Percentiles rank a stretch among this genome's conserved stretches.
Conservation (phyloP, 2,888 invertebrate genomes). For the Aelia acuminata region DNA sequence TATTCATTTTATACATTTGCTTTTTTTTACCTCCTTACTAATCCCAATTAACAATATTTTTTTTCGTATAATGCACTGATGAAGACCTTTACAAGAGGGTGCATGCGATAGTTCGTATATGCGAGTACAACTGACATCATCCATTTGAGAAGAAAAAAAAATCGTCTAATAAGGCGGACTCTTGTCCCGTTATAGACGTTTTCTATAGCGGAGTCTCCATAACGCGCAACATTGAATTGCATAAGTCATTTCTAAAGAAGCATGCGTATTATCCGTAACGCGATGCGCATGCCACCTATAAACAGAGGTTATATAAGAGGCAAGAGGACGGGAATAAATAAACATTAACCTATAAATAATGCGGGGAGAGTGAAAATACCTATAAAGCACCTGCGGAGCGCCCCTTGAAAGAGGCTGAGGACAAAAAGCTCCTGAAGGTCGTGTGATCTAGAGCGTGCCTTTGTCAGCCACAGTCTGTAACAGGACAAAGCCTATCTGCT, state of each 20-base stretch:
- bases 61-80: too few relatives aligned
- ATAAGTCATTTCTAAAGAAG: constrained; percentile 4
- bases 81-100: background rate
- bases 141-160: background rate
- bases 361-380: background rate
- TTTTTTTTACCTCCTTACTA: too few relatives aligned
- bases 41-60: too few relatives aligned
- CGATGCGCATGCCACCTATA: constrained; percentile 1
- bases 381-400: constrained; percentile 8
- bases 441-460: constrained; percentile 37
- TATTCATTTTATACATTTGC: too few relatives aligned
- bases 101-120: background rate
- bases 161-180: background rate
- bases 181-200: background rate
- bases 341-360: constrained; percentile 11
- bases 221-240: background rate
- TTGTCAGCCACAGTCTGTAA: constrained; percentile 12
- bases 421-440: constrained; percentile 33
- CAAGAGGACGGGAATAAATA: background rate
- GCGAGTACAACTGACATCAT: background rate
- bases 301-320: background rate
- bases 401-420: constrained; percentile 19
- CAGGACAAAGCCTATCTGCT: background rate
- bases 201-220: constrained; percentile 18
- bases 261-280: constrained; percentile 3